Evolutionary conservation across 2,797 vertebrate genomes (phyloP).

Genomic region (Diplodus puntazzo): DNA sequence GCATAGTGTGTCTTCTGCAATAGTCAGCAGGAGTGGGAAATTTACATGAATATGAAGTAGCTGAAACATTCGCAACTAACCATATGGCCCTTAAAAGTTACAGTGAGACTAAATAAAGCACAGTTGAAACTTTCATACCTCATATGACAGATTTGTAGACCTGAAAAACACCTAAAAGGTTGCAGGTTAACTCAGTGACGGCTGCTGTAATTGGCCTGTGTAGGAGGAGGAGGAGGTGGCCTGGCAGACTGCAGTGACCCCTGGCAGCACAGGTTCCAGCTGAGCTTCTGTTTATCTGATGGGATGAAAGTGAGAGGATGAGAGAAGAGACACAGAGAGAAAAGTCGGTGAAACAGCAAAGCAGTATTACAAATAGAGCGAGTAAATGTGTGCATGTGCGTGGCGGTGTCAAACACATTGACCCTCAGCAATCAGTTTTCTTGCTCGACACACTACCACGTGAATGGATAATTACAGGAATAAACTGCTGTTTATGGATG

Average conservation of each 20-base stretch:
- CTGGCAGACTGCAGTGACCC: conserved; percentile 11
- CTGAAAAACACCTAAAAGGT: background rate
- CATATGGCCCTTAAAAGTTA: background rate
- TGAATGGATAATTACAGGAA: background rate
- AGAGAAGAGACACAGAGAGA: background rate
- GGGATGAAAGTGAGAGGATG: conserved; percentile 4
- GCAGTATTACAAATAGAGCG: background rate
- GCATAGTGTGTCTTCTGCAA: too few species aligned
- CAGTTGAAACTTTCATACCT: background rate
- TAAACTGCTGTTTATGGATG: background rate
- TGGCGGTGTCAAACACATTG: background rate
- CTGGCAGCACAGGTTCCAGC: conserved; percentile 13
- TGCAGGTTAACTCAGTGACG: background rate
- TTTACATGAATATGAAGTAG: too few species aligned
- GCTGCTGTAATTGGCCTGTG: conserved; percentile 24
- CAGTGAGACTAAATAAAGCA: background rate
- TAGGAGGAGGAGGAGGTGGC: background rate
- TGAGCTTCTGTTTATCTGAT: conserved; percentile 21
- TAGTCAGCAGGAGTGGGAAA: too few species aligned
- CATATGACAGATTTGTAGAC: background rate
- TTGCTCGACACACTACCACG: background rate
- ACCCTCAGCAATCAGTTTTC: background rate
- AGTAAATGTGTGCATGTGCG: background rate
- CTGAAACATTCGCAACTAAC: too few species aligned
- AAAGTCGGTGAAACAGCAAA: background rate